Base-by-base conservation (phyloP, 2,888 invertebrate genomes). In the Meiosimyza decipiens region DNA sequence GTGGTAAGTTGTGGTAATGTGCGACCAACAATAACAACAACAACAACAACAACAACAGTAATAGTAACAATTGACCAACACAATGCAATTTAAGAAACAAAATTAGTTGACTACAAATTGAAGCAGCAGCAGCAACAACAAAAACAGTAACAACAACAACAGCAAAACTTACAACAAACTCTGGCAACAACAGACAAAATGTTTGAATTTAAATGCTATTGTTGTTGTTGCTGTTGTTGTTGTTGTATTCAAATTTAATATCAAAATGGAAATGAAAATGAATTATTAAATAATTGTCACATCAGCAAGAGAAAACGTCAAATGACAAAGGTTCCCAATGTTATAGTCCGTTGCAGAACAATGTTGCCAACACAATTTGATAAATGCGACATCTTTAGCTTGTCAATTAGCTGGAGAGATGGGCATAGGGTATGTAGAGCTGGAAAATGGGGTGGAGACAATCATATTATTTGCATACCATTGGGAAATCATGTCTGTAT, bases 281-380 rank as follows among this genome's bases (percentile, higher is more conserved):
- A 83, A 84, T 84, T 84, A 84, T 84, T 83, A 83, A 84, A 79
- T 82, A 83, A 84, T 84, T 84, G 84, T 83, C 83, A 78, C 76
- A 76, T 77, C 64, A 55, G 22, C 51, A 49, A 9, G 4, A 51
- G 51, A 18, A 12, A 40, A 9, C 40, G 9, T 40, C 40, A 40
- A 40, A 40, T 40, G 40, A 9, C 40, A 40, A 40, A 40, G 4
- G 50, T 28, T 51, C n/a, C 28, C 6, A 13, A 33, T 22, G 47
- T 47, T 47, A 9, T 18, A n/a, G 49, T 47, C 12, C 18, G 16
- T 13, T 13, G 18, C 54, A 13, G 18, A 52, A 55, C 72, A 71
- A 72, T 65, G 62, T 55, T 69, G 54, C 28, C 55, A 71, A 70
- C 73, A 51, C 70, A 74, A 72, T 72, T 71, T 72, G 71, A 74